Evolutionary conservation across 2,797 vertebrate species (phyloP).

Genomic region (Apogon talboti): DNA sequence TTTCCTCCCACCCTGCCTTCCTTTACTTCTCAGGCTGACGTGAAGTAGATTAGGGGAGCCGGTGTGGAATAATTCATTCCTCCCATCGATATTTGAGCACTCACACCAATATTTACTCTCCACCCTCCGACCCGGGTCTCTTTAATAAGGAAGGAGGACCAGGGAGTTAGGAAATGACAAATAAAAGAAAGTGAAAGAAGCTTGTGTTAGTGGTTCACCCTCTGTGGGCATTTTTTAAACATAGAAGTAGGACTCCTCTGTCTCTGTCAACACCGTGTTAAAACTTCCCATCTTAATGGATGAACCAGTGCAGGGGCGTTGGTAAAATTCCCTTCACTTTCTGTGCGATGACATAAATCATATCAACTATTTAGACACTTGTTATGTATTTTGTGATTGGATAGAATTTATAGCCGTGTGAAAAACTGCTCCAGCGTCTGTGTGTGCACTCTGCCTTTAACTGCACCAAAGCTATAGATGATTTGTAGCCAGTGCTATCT

Average conservation of each 20-base stretch:
- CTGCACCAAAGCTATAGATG: slow-evolving; percentile 61
- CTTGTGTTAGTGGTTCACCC: neutral
- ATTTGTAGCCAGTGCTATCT: slow-evolving; percentile 68
- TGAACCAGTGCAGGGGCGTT: slow-evolving; percentile 23
- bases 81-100: slow-evolving; percentile 48
- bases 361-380: slow-evolving; percentile 40
- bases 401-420: slow-evolving; percentile 51
- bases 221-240: neutral
- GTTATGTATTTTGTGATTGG: slow-evolving; percentile 63
- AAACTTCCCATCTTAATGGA: slow-evolving; percentile 40
- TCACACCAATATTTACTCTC: slow-evolving; percentile 63
- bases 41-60: slow-evolving; percentile 53
- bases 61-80: slow-evolving; percentile 58
- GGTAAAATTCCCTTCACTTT: slow-evolving; percentile 26
- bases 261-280: slow-evolving; percentile 33
- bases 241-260: slow-evolving; percentile 12
- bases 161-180: neutral
- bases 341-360: slow-evolving; percentile 58
- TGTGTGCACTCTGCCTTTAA: slow-evolving; percentile 50
- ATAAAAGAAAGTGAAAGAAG: neutral
- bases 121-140: slow-evolving; percentile 47
- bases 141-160: slow-evolving; percentile 54
- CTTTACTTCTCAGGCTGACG: slow-evolving; percentile 26
- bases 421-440: slow-evolving; percentile 31
- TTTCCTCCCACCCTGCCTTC: slow-evolving; percentile 3